Evolutionary conservation across 2,113 vertebrate genomes (phyloP).

Genomic region (Cariama cristata): DNA sequence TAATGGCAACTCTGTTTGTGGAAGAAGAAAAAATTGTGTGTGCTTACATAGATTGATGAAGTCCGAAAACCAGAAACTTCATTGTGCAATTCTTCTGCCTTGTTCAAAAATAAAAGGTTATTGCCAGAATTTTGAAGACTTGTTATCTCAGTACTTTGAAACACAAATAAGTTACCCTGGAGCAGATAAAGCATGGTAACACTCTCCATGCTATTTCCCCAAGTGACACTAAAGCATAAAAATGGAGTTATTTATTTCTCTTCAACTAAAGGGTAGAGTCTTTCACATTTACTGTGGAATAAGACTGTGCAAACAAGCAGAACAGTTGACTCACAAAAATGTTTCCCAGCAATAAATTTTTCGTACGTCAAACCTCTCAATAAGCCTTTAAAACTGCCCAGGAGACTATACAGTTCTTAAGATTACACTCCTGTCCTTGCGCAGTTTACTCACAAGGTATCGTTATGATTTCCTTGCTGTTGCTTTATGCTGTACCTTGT

Average conservation of each 20-base stretch:
- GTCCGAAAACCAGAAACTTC: neutral
- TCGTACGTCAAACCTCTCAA: neutral
- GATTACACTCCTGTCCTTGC: no score
- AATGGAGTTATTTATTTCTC: neutral
- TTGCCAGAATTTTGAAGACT: neutral
- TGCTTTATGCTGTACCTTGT: no score
- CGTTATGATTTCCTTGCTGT: no score
- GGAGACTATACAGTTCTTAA: no score
- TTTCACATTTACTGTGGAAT: neutral
- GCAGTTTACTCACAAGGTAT: no score
- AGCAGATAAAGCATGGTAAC: neutral
- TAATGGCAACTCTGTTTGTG: neutral
- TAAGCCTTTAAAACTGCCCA: neutral
- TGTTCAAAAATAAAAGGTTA: neutral
- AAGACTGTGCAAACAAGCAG: neutral
- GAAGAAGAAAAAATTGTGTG: neutral
- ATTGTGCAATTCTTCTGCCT: constrained; percentile 5
- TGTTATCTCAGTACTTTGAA: constrained; percentile 8
- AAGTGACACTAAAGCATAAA: constrained; percentile 12
- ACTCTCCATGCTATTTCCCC: neutral
- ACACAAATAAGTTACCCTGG: neutral
- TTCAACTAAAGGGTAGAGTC: neutral
- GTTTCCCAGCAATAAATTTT: neutral
- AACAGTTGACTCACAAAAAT: neutral
- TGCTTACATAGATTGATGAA: neutral